phyloP scores from a whole-genome alignment of 2,113 vertebrate genomes.

The Clupea harengus region DNA sequence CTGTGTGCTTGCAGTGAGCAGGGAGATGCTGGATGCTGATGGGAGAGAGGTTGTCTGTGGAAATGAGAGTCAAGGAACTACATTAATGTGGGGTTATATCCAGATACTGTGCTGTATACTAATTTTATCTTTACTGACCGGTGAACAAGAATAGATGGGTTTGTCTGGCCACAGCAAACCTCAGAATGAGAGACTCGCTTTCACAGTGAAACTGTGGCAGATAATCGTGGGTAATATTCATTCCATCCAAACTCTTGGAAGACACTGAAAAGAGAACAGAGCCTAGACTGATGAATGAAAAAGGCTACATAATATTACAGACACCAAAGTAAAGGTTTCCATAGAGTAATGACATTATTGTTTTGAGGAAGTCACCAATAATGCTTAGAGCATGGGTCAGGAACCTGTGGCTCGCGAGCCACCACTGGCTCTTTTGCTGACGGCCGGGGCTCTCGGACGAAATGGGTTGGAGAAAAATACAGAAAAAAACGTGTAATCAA shows the following conservation, averaged over 20 bases:
- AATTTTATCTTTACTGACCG: background rate
- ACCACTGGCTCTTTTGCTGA: too few relatives aligned
- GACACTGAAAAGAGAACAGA: background rate
- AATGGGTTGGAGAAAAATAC: too few relatives aligned
- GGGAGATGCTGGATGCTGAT: slow-evolving; percentile 6
- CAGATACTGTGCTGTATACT: background rate
- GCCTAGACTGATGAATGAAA: background rate
- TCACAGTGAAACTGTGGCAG: background rate
- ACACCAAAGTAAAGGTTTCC: background rate
- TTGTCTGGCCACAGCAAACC: background rate
- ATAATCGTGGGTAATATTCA: background rate
- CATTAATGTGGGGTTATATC: background rate
- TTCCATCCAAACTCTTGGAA: background rate
- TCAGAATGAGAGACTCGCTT: background rate
- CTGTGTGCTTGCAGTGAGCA: background rate
- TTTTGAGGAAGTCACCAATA: too few relatives aligned
- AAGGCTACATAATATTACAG: background rate
- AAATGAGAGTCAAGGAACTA: background rate
- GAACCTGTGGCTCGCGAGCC: too few relatives aligned
- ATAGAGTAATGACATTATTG: too few relatives aligned
- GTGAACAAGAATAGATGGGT: background rate
- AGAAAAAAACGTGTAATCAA: too few relatives aligned
- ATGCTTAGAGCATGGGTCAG: too few relatives aligned
- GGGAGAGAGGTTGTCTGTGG: background rate
- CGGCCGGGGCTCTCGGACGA: too few relatives aligned